Evolutionary conservation across 2,888 invertebrate species (phyloP).

Genomic region (Leistus spinibarbis): DNA sequence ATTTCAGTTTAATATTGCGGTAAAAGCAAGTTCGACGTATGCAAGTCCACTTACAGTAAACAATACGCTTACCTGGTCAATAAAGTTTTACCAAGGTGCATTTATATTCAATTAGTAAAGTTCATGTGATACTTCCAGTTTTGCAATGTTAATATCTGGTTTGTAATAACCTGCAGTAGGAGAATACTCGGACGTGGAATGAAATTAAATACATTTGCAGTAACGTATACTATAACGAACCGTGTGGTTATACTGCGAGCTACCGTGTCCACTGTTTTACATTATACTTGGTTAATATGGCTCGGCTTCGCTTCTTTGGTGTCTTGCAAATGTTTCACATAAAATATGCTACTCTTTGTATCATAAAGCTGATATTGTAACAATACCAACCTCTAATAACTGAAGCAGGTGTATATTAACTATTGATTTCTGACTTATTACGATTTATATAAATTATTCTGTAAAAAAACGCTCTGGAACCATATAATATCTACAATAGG

Average conservation of each 20-base stretch:
- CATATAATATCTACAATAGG: background rate
- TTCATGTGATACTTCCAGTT: constrained; percentile 30
- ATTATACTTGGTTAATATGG: background rate
- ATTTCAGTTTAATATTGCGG: background rate
- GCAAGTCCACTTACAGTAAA: constrained; percentile 4
- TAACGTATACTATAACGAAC: background rate
- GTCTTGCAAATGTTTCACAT: background rate
- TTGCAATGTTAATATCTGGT: constrained; percentile 29
- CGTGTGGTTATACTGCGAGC: background rate
- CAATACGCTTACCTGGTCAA: constrained; percentile 2
- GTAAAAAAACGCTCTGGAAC: no score
- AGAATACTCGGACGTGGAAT: constrained; percentile 12
- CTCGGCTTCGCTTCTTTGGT: background rate
- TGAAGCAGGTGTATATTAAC: background rate
- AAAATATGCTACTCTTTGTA: constrained; percentile 3
- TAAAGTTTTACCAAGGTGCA: constrained; percentile 8
- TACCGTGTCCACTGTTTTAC: constrained; percentile 19
- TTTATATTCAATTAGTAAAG: constrained; percentile 32
- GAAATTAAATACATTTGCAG: constrained; percentile 21
- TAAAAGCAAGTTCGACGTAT: background rate
- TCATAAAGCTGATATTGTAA: constrained; percentile 12
- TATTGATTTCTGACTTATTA: no score
- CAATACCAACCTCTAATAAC: constrained; percentile 14
- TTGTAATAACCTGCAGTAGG: constrained; percentile 9
- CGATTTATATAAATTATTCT: no score